These are phyloP conservation scores for Scaptomyza reducta DNA, from an alignment of 2,888 invertebrate species.

Conservation along the genomic window DNA sequence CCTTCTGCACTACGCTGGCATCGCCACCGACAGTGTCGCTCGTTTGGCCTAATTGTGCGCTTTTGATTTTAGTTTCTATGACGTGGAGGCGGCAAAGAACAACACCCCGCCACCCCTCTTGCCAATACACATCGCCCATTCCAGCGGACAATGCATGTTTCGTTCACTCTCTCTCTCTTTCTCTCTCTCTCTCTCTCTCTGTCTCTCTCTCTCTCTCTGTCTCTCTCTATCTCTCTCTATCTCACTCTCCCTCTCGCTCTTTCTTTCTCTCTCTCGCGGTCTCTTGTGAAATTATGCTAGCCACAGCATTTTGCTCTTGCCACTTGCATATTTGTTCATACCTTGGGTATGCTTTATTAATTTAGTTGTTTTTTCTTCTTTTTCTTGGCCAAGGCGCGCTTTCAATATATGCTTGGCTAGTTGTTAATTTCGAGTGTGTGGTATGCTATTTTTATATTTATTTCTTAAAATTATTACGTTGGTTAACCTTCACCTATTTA, in stretches of 20 bases:
- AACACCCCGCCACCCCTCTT: constrained; percentile 5
- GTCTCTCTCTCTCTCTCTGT: constrained; percentile 5
- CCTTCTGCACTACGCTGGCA: constrained; percentile 11
- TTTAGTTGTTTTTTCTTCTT: constrained; percentile 32
- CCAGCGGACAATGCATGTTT: constrained; percentile 41
- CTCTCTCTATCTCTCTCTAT: constrained; percentile 15
- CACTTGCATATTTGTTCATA: constrained; percentile 63
- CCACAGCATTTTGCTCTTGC: constrained; percentile 59
- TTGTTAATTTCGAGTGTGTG: constrained; percentile 22
- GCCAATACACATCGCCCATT: constrained; percentile 4
- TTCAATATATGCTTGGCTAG: constrained; percentile 27
- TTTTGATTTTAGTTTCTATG: constrained; percentile 72
- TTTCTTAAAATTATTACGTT: constrained; percentile 61
- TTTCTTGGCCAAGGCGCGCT: constrained; percentile 29
- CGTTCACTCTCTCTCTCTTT: constrained; percentile 14
- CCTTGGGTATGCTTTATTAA: constrained; percentile 63
- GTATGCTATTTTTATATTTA: constrained; percentile 29
- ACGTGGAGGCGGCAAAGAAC: constrained; percentile 33
- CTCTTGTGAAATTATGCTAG: constrained; percentile 50
- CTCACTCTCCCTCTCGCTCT: too few relatives aligned
- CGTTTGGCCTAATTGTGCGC: constrained; percentile 79
- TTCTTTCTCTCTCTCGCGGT: constrained; percentile 6
- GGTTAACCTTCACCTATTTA: constrained; percentile 71
- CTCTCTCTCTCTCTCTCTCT: constrained; percentile 5
- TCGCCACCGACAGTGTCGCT: constrained; percentile 23